Base-by-base conservation (phyloP, 2,888 invertebrate species). In the Pecten maximus region DNA sequence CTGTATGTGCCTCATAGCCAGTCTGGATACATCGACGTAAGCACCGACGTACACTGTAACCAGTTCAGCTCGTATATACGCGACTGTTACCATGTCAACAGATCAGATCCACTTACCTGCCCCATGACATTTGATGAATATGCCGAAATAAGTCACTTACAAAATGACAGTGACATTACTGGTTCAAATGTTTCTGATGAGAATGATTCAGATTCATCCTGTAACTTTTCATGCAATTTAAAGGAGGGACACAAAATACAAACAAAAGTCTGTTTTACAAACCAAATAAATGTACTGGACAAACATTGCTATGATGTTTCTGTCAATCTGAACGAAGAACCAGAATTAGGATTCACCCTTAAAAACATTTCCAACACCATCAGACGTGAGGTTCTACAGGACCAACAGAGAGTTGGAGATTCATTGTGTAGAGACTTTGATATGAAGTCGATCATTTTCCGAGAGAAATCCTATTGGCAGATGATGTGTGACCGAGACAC, bases 1-100 rank as follows among this genome's bases (percentile, higher is more conserved):
- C 97, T 98, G 89, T 94, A 96, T 39, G 95, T 97, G 10, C 97
- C 97, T 6, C 91, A 87, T n/a, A 94, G 94, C 1, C 44, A 90
- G 1, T 28, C 40, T 16, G 39, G 15, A 19, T 87, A 90, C 23
- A 40, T 40, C 28, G 50, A 44, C 2, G 92, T 95, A 16, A 89
- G 89, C 28, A 94, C 95, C n/a, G 91, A 91, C 3, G 91, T 96
- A 28, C 91, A 94, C 60, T 96, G 96, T 88, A 94, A 94, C 88
- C 92, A 92, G 10, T 91, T 93, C 48, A 95, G 95, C 89, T 95
- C 95, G 0, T 96, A 91, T 90, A 92, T 95, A 40, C 90, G 91
- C 16, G 95, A 95, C 91, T 96, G 96, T 92, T 89, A 91, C 19
- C 88, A 86, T 35, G 28, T 48, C 2, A 90, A 91, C 48, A n/a